phyloP scores from a whole-genome alignment of 2,888 invertebrate species.

The Nyleta sp. region DNA sequence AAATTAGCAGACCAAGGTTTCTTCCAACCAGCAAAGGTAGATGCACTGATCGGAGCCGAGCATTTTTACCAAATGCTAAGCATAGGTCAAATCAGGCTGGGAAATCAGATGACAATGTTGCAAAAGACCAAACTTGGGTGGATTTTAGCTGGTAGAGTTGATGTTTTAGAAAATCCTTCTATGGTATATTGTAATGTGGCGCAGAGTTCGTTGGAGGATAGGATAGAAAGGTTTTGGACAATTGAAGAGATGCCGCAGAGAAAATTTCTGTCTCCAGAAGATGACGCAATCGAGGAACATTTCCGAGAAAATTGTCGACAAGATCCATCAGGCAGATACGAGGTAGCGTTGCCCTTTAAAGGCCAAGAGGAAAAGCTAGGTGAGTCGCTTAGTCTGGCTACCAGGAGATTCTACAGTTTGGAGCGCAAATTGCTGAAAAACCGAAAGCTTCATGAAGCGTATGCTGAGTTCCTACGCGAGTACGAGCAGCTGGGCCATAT shows the following conservation, averaged over 20 bases:
- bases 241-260: slow-evolving; percentile 66
- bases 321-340: slow-evolving; percentile 60
- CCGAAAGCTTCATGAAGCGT: no score
- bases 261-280: slow-evolving; percentile 60
- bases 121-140: slow-evolving; percentile 43
- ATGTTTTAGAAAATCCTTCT: no score
- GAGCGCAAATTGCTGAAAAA: no score
- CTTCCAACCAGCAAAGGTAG: slow-evolving; percentile 9
- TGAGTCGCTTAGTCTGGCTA: no score
- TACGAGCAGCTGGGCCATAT: no score
- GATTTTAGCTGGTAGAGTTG: slow-evolving; percentile 21
- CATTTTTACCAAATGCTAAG: slow-evolving; percentile 22
- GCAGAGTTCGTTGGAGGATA: slow-evolving; percentile 5
- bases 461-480: no score
- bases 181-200: no score
- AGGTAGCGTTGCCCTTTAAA: slow-evolving; percentile 36
- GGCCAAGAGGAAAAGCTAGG: no score
- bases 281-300: slow-evolving; percentile 65
- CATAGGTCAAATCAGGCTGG: slow-evolving; percentile 35
- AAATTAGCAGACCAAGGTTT: slow-evolving; percentile 39
- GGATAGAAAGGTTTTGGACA: slow-evolving; percentile 64
- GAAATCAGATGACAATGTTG: slow-evolving; percentile 1
- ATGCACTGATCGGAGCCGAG: slow-evolving; percentile 41
- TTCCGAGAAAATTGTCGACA: slow-evolving; percentile 63
- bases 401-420: no score